phyloP scores from a whole-genome alignment of 2,797 vertebrate genomes.

The Myotis planiceps region DNA sequence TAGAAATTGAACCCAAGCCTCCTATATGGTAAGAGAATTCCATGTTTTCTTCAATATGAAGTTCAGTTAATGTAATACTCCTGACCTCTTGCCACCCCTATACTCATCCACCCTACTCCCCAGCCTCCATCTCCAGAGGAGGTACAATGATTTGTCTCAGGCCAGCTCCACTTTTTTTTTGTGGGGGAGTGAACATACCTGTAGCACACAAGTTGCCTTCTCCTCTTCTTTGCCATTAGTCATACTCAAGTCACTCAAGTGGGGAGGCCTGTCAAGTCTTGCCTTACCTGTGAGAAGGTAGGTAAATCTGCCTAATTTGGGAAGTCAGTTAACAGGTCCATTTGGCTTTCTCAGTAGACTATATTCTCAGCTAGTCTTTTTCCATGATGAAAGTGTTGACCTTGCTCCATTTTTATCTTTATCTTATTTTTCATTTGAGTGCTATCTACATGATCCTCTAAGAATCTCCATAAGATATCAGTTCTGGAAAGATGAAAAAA shows the following conservation, averaged over 20 bases:
- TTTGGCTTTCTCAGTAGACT: background rate
- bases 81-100: background rate
- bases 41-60: background rate
- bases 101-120: background rate
- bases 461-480: background rate
- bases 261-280: background rate
- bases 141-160: background rate
- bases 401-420: background rate
- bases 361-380: background rate
- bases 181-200: background rate
- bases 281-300: background rate
- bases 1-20: background rate
- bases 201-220: background rate
- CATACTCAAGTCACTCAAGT: background rate
- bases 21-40: background rate
- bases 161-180: background rate
- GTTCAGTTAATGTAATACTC: background rate
- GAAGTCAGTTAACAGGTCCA: background rate
- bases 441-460: background rate
- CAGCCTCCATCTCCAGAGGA: background rate
- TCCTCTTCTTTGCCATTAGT: background rate
- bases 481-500: background rate
- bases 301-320: background rate
- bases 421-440: constrained; percentile 15
- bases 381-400: background rate